phyloP scores from a whole-genome alignment of 2,888 invertebrate genomes.

The Trichacis sp. region DNA sequence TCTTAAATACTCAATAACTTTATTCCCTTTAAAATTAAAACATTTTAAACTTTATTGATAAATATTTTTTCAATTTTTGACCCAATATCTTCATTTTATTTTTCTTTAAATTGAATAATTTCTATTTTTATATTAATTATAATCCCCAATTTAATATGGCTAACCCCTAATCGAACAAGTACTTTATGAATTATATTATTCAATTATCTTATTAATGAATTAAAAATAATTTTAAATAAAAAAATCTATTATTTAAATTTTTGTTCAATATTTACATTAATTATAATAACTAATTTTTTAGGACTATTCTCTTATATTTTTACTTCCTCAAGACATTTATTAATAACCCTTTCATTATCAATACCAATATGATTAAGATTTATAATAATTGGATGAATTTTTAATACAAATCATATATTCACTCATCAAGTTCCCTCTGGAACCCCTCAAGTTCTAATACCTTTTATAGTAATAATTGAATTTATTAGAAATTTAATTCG shows the following conservation, averaged over 20 bases:
- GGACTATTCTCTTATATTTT: constrained; percentile 81
- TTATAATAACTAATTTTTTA: constrained; percentile 78
- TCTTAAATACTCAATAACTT: background rate
- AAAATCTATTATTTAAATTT: constrained; percentile 69
- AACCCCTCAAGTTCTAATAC: constrained; percentile 75
- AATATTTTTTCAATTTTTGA: constrained; percentile 79
- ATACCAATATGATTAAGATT: constrained; percentile 76
- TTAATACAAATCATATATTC: constrained; percentile 75
- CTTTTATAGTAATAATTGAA: constrained; percentile 83
- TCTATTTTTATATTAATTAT: constrained; percentile 18
- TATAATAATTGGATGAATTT: constrained; percentile 76
- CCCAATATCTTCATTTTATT: constrained; percentile 71
- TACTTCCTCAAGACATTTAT: constrained; percentile 77
- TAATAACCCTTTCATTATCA: constrained; percentile 73
- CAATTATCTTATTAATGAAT: constrained; percentile 54
- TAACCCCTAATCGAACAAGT: too few relatives aligned
- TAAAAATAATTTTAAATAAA: constrained; percentile 70
- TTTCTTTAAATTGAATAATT: constrained; percentile 74
- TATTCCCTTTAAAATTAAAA: background rate
- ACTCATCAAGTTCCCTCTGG: constrained; percentile 78
- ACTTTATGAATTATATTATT: too few relatives aligned
- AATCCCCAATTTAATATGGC: background rate
- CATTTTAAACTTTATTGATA: constrained; percentile 69
- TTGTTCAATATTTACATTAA: constrained; percentile 67
- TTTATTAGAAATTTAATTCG: constrained; percentile 80